Evolutionary conservation across 2,113 vertebrate genomes (phyloP).

Genomic region (Lasiurus cinereus): DNA sequence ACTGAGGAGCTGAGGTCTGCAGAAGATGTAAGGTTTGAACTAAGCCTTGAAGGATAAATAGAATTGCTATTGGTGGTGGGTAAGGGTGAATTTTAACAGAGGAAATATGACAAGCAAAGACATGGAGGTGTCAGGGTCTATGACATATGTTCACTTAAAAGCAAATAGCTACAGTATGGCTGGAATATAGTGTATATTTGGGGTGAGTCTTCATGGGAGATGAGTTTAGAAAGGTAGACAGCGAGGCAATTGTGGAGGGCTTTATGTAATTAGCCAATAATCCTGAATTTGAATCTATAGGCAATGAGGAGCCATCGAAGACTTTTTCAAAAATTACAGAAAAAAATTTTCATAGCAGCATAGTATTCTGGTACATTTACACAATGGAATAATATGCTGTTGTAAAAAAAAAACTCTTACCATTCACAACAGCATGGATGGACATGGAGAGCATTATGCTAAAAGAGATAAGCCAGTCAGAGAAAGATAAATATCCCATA

Average conservation of each 20-base stretch:
- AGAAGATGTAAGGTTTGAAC: conserved; percentile 37
- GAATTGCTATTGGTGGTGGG: too few species aligned
- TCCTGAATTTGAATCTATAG: neutral
- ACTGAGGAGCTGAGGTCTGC: neutral
- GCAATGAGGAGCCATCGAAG: neutral
- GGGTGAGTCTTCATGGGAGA: neutral
- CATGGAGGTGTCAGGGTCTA: neutral
- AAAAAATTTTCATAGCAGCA: neutral
- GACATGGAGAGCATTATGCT: too few species aligned
- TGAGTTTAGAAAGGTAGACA: conserved; percentile 14
- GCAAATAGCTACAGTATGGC: neutral
- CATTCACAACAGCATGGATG: too few species aligned
- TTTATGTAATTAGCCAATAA: neutral
- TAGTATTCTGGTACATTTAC: too few species aligned
- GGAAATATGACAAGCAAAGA: neutral
- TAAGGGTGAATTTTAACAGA: conserved; percentile 29
- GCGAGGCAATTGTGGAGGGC: neutral
- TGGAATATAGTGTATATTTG: neutral
- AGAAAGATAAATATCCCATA: too few species aligned
- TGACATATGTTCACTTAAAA: neutral
- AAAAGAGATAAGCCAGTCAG: too few species aligned
- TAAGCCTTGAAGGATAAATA: neutral
- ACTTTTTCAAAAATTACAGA: conserved; percentile 9
- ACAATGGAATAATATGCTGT: too few species aligned
- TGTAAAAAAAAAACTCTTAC: too few species aligned